Percentiles rank a stretch among this genome's conserved stretches.
phyloP scores from a whole-genome alignment of 2,888 invertebrate genomes.

The Lithophane ornitopus region DNA sequence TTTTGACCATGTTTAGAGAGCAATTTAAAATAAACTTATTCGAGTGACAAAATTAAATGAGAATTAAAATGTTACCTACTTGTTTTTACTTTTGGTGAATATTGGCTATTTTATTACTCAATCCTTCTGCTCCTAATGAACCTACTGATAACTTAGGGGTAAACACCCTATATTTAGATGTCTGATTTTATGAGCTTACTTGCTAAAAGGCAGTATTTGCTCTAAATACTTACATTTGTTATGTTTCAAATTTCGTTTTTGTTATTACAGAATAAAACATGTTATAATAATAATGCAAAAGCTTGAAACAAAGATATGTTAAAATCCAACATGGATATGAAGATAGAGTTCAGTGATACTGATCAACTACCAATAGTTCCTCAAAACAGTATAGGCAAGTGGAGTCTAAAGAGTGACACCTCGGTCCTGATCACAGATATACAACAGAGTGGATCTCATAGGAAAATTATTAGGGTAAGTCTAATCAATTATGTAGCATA shows the following conservation, averaged over 20 bases:
- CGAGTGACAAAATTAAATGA: not conserved
- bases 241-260: not conserved
- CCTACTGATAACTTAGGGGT: not conserved
- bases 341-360: constrained; percentile 65
- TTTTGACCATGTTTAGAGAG: not conserved
- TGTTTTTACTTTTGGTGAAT: no score
- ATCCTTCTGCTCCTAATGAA: not conserved
- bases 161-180: not conserved
- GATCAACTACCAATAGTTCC: constrained; percentile 46
- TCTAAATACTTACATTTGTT: no score
- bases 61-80: not conserved
- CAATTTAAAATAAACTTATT: not conserved
- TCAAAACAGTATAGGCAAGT: constrained; percentile 61
- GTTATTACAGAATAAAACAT: constrained; percentile 52
- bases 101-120: not conserved
- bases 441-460: constrained; percentile 78
- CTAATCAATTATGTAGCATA: not conserved
- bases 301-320: constrained; percentile 45
- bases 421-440: constrained; percentile 69
- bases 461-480: constrained; percentile 84
- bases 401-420: constrained; percentile 70
- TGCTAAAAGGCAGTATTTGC: not conserved
- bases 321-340: constrained; percentile 65
- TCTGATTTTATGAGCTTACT: not conserved
- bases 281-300: constrained; percentile 32